Evolutionary conservation across 1,140 invertebrate species (phyloP).

Genomic region (Scaptomyza graminum): DNA sequence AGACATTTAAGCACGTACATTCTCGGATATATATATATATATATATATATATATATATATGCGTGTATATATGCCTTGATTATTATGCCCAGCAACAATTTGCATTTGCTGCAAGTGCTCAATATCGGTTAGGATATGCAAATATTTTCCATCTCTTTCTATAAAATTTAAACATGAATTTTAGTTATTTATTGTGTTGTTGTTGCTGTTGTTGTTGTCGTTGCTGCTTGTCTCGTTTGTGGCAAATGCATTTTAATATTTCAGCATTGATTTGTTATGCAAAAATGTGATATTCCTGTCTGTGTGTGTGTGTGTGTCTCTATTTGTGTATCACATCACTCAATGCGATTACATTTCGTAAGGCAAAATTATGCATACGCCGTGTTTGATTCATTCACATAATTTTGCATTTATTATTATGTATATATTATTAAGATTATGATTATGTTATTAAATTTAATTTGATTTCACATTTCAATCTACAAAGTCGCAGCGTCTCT

Average conservation of each 20-base stretch:
- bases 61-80: constrained; percentile 30
- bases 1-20: constrained; percentile 4
- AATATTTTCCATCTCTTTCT: constrained; percentile 50
- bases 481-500: neutral
- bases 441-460: constrained; percentile 82
- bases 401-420: constrained; percentile 80
- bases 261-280: constrained; percentile 78
- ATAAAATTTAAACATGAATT: constrained; percentile 75
- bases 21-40: constrained; percentile 1
- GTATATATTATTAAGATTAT: constrained; percentile 68
- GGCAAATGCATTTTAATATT: constrained; percentile 81
- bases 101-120: constrained; percentile 61
- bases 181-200: constrained; percentile 75
- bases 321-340: constrained; percentile 54
- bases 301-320: constrained; percentile 23
- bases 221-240: constrained; percentile 50
- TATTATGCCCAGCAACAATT: constrained; percentile 56
- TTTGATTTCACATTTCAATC: constrained; percentile 65
- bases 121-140: constrained; percentile 54
- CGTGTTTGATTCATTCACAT: constrained; percentile 64
- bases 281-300: constrained; percentile 65
- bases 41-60: constrained; percentile 10
- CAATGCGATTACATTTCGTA: constrained; percentile 67
- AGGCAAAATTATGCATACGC: constrained; percentile 74
- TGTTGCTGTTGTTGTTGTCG: constrained; percentile 7